Evolutionary conservation across 2,113 vertebrate genomes (phyloP).

Genomic region (Xiphias gladius): DNA sequence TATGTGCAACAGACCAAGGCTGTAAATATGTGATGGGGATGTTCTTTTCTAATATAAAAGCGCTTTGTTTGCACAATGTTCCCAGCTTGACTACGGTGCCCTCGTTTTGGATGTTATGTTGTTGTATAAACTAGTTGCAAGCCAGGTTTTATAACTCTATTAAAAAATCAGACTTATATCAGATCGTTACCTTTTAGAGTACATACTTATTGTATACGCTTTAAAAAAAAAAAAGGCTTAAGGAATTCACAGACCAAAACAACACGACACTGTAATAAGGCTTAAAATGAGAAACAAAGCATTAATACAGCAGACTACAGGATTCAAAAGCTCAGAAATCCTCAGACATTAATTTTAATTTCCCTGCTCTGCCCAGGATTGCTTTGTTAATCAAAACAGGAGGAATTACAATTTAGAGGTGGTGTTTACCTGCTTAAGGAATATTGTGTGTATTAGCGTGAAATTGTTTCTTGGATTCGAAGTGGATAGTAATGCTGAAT

Average conservation of each 20-base stretch:
- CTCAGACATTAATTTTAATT: neutral
- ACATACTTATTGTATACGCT: neutral
- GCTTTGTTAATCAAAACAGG: neutral
- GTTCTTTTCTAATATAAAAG: slow-evolving; percentile 44
- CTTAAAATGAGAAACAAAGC: neutral
- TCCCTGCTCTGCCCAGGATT: neutral
- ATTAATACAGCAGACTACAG: neutral
- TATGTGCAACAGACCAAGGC: slow-evolving; percentile 55
- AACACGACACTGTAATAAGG: too few relatives aligned
- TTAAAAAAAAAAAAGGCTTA: neutral
- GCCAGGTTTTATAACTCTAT: neutral
- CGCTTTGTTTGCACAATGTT: slow-evolving; percentile 27
- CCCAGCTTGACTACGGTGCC: neutral
- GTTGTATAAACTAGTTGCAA: neutral
- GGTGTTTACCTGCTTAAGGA: neutral
- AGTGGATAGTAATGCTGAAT: neutral
- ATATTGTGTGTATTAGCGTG: neutral
- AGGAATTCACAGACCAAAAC: too few relatives aligned
- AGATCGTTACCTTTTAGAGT: neutral
- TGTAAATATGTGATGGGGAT: slow-evolving; percentile 60
- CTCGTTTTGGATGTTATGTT: neutral
- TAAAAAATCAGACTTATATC: neutral
- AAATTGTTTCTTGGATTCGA: neutral
- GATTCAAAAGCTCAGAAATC: neutral
- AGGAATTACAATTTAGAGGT: neutral